Percentiles rank a stretch among this genome's conserved stretches.
Conservation (phyloP, 2,797 vertebrate genomes). For the Rhabdomys pumilio region DNA sequence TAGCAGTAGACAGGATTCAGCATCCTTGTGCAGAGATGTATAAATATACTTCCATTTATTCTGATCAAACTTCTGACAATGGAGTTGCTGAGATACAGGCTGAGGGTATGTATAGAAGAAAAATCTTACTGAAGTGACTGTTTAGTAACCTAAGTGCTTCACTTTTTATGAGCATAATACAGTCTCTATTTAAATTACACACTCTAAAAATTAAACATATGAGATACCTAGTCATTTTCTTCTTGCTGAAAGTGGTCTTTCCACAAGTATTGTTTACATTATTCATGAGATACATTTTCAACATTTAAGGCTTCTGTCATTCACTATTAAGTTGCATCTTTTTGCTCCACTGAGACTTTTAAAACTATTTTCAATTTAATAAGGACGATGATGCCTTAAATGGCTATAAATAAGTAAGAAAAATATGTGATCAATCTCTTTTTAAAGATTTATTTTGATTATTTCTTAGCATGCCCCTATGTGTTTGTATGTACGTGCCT, state of each 20-base stretch:
- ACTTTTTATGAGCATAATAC: background rate
- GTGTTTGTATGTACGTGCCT: background rate
- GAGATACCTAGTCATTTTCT: background rate
- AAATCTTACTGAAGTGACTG: background rate
- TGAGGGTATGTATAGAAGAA: background rate
- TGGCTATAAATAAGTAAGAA: background rate
- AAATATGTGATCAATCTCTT: background rate
- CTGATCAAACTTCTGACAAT: background rate
- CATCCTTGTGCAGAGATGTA: too few species aligned
- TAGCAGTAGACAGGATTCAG: too few species aligned
- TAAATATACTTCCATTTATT: too few species aligned
- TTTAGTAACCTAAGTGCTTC: background rate
- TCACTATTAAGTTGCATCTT: background rate
- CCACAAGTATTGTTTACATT: background rate
- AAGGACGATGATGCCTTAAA: background rate
- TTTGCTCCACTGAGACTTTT: background rate
- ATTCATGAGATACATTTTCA: background rate
- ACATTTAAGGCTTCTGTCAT: background rate
- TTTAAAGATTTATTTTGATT: background rate
- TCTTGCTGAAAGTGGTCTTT: background rate
- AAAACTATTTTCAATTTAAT: background rate
- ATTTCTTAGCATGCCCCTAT: background rate
- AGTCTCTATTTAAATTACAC: background rate
- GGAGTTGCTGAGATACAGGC: background rate
- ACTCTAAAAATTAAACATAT: background rate